These are phyloP conservation scores for Gobiocypris rarus DNA, from an alignment of 2,113 vertebrate genomes.

Conservation along the genomic window DNA sequence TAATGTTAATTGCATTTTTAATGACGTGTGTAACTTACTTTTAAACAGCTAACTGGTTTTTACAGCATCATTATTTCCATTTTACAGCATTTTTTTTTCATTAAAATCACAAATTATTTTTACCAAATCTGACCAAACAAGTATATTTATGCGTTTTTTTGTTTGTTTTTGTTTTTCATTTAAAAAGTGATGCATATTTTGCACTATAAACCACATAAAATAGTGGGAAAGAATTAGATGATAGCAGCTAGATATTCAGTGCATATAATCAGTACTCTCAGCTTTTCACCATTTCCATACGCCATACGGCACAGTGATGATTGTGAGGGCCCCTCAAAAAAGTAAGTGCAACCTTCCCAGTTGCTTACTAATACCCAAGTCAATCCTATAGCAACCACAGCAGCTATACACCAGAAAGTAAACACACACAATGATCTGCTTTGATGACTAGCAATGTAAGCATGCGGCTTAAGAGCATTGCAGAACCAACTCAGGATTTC, in stretches of 20 bases:
- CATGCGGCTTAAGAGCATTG: neutral
- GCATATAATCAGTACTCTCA: neutral
- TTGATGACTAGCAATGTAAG: conserved; percentile 1
- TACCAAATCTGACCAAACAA: too few species aligned
- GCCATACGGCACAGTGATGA: neutral
- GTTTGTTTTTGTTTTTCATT: too few species aligned
- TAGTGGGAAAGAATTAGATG: neutral
- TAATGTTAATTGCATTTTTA: too few species aligned
- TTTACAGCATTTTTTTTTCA: too few species aligned
- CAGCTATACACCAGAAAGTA: neutral
- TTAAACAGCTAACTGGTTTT: too few species aligned
- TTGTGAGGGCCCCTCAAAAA: neutral
- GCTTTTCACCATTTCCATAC: neutral
- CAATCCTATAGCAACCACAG: neutral
- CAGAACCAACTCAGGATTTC: neutral
- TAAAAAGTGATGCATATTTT: too few species aligned
- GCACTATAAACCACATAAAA: neutral
- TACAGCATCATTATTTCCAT: too few species aligned
- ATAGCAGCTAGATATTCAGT: neutral
- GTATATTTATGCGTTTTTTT: too few species aligned
- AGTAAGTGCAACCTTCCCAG: neutral
- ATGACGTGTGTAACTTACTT: too few species aligned
- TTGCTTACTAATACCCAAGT: neutral
- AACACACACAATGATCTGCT: neutral
- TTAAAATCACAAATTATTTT: too few species aligned